phyloP scores from a whole-genome alignment of 2,113 vertebrate genomes.

The Atherinomorus stipes region DNA sequence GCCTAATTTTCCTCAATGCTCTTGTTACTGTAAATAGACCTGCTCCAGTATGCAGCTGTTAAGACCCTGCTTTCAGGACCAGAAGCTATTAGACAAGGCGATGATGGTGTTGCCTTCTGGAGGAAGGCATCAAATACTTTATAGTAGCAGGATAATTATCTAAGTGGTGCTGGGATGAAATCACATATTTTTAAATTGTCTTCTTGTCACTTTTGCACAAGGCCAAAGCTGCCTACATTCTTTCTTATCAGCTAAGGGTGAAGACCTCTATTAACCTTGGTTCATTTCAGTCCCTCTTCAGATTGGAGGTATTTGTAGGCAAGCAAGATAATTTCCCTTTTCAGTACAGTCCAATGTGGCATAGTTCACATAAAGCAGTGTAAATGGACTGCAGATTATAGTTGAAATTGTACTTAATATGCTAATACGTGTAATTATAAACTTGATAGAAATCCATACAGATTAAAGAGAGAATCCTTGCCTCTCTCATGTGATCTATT shows the following conservation, averaged over 20 bases:
- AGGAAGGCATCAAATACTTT: slow-evolving; percentile 11
- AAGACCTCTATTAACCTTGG: slow-evolving; percentile 70
- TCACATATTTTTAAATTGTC: slow-evolving; percentile 6
- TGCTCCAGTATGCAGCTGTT: background rate
- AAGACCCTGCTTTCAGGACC: background rate
- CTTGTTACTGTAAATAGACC: slow-evolving; percentile 31
- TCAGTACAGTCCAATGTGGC: slow-evolving; percentile 24
- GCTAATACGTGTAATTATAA: slow-evolving; percentile 61
- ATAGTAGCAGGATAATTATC: slow-evolving; percentile 35
- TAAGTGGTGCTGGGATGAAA: slow-evolving; percentile 3
- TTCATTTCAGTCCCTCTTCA: slow-evolving; percentile 25
- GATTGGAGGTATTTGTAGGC: slow-evolving; percentile 37
- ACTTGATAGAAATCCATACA: slow-evolving; percentile 48
- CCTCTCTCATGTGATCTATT: background rate
- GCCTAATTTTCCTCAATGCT: slow-evolving; percentile 6
- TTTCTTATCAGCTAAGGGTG: slow-evolving; percentile 39
- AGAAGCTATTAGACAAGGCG: slow-evolving; percentile 12
- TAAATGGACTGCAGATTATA: slow-evolving; percentile 58
- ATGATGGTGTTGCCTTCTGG: background rate
- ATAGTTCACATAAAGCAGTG: slow-evolving; percentile 52
- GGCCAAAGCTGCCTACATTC: slow-evolving; percentile 26
- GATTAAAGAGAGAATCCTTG: slow-evolving; percentile 28
- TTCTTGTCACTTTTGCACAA: slow-evolving; percentile 21
- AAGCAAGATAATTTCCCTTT: slow-evolving; percentile 46
- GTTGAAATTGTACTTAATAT: slow-evolving; percentile 66